Evolutionary conservation across 2,888 invertebrate species (phyloP).

Genomic region (Epistrophe grossulariae): DNA sequence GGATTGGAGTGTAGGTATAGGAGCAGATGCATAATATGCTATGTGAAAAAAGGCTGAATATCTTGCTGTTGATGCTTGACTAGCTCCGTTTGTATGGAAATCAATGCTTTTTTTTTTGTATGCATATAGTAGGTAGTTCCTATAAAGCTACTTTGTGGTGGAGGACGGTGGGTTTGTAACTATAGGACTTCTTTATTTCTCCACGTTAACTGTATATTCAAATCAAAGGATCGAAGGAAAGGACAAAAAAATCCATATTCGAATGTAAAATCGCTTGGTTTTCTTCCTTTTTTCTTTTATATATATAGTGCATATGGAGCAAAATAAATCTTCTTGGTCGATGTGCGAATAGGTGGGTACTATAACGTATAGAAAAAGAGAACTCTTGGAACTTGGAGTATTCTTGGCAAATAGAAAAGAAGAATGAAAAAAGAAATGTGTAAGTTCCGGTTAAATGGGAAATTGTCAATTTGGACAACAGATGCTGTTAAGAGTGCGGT

Average conservation of each 20-base stretch:
- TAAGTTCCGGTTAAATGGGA: slow-evolving; percentile 72
- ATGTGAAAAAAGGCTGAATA: slow-evolving; percentile 33
- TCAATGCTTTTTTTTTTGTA: slow-evolving; percentile 22
- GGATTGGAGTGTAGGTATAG: slow-evolving; percentile 36
- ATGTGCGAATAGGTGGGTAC: not conserved
- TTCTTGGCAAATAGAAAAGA: slow-evolving; percentile 51
- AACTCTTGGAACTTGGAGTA: slow-evolving; percentile 22
- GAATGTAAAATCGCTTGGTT: slow-evolving; percentile 40
- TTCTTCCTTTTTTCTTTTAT: not conserved
- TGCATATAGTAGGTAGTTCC: no score
- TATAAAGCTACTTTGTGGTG: not conserved
- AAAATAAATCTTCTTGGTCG: slow-evolving; percentile 42
- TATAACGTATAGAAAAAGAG: not conserved
- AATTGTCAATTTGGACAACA: slow-evolving; percentile 78
- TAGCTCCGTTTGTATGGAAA: slow-evolving; percentile 52
- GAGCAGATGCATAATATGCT: slow-evolving; percentile 5
- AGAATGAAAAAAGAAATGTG: slow-evolving; percentile 43
- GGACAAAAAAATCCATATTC: slow-evolving; percentile 35
- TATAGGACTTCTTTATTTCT: not conserved
- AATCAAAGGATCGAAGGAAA: slow-evolving; percentile 37
- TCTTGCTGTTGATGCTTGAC: slow-evolving; percentile 50
- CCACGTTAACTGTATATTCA: slow-evolving; percentile 30
- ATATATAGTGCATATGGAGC: slow-evolving; percentile 54
- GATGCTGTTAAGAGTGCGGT: slow-evolving; percentile 77
- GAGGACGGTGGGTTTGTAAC: no score